These are phyloP conservation scores for Erpornis zantholeuca DNA, from an alignment of 2,113 vertebrate genomes.

Conservation along the genomic window DNA sequence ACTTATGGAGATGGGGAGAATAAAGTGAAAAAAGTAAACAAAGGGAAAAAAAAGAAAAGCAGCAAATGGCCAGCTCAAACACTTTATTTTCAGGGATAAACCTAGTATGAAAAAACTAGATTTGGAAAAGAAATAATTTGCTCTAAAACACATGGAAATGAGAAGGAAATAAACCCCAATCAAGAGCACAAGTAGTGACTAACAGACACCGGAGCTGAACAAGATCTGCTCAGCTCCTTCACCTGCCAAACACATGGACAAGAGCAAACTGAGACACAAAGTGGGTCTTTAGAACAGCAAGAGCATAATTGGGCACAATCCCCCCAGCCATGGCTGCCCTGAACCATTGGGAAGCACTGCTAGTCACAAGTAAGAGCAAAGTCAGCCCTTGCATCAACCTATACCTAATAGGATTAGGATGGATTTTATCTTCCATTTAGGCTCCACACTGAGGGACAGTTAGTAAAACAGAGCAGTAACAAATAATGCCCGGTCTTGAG, in stretches of 20 bases:
- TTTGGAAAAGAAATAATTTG: not conserved
- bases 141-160: not conserved
- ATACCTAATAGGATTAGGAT: not conserved
- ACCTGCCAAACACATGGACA: not conserved
- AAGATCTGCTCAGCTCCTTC: not conserved
- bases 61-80: not conserved
- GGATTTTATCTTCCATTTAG: conserved; percentile 51
- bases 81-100: not conserved
- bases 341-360: accelerated
- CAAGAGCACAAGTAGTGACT: not conserved
- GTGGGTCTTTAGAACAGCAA: not conserved
- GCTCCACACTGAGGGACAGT: conserved; percentile 16
- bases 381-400: not conserved
- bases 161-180: not conserved
- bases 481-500: not conserved
- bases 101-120: not conserved
- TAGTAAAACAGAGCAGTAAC: not conserved
- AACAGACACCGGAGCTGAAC: not conserved
- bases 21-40: not conserved
- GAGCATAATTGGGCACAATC: not conserved
- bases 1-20: accelerated
- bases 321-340: not conserved
- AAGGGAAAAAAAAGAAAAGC: not conserved
- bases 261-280: not conserved
- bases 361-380: not conserved